Evolutionary conservation across 2,797 vertebrate species (phyloP), one percentile per base, ranked within the genome.

Genomic region (Enteromius argenteus): DNA sequence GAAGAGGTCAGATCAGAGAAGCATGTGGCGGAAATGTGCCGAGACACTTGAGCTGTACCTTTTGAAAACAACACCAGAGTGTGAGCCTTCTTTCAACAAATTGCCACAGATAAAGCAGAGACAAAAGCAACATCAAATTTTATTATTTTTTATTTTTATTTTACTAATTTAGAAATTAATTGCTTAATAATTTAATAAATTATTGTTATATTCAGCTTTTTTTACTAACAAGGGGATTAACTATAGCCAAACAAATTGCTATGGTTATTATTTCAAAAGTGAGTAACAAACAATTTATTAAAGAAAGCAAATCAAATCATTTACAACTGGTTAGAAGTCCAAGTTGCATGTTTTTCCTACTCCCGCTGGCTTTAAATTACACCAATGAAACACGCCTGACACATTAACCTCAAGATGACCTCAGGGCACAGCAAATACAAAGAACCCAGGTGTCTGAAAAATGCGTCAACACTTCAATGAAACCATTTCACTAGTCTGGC

Each of bases 381-480:
- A 82, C n/a, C 49, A 71, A 15, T 39, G 23, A 81, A 46, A 64
- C 82, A 46, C 0, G 49, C 17, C 81, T 84, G 64, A 69, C 64
- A 78, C 51, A 84, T 69, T 84, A 78, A 78, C 82, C 75, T 71
- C 27, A 71, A 3, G 21, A 71, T 60, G 51, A 84, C 66, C 51
- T 21, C 8, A 62, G 82, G 39, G 19, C 49, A 78, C 39, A 46
- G 35, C 37, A 35, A 58, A 23, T 19, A 69, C 19, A 23, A 27
- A 42, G 10, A 77, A 76, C 58, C 60, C n/a, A 75, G 51, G 15
- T 62, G 53, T 51, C 60, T 60, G 1, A 78, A 79, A 53, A 46
- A 32, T 1, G 35, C 13, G n/a, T 76, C 30, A 75, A 62, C 21
- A 51, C n/a, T 15, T 71, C 21, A 72, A 9, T 35, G 51, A 46